Evolutionary conservation across 2,888 invertebrate species (phyloP), one percentile per base, ranked within the genome.

Genomic region (Neoascia interrupta): DNA sequence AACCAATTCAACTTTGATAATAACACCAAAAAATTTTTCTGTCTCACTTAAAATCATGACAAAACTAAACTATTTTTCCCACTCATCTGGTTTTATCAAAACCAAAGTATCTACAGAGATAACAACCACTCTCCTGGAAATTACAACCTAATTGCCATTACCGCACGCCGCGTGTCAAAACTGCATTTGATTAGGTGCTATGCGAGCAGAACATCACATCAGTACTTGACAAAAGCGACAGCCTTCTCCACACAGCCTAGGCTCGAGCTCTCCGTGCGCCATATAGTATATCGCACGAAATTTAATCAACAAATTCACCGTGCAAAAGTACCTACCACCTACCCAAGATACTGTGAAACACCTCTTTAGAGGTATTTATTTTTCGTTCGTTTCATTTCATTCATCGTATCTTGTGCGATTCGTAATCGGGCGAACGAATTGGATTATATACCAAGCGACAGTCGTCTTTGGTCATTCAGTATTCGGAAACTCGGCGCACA

Each of bases 401-500:
- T 79, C 79, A 79, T 79, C 72, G 73, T 79, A 79, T 79, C 79
- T 79, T 79, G 73, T 56, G 73, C 73, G 79, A 79, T 79, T 73
- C 73, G 79, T 79, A 79, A 79, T 79, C 73, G 74, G 76, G 58
- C 74, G 74, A 69, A 70, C 74, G 73, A 74, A 76, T 70, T 74
- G 82, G 81, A 82, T 82, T 82, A 82, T 81, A 86, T 88, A 87
- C 85, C 84, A 85, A 86, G 85, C 84, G 85, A 83, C 84, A 84
- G 84, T 83, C 84, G 85, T 84, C 84, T 85, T 85, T 84, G 84
- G 85, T 83, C 84, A 86, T 84, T 87, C 88, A 88, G 88, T 88
- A 84, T 84, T 83, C 85, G 84, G 85, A 85, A 86, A 84, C 85
- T 85, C 85, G 86, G 87, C 87, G 84, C 84, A 84, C 85, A 86